Evolutionary conservation across 2,113 vertebrate genomes (phyloP).

Genomic region (Rynchops niger): DNA sequence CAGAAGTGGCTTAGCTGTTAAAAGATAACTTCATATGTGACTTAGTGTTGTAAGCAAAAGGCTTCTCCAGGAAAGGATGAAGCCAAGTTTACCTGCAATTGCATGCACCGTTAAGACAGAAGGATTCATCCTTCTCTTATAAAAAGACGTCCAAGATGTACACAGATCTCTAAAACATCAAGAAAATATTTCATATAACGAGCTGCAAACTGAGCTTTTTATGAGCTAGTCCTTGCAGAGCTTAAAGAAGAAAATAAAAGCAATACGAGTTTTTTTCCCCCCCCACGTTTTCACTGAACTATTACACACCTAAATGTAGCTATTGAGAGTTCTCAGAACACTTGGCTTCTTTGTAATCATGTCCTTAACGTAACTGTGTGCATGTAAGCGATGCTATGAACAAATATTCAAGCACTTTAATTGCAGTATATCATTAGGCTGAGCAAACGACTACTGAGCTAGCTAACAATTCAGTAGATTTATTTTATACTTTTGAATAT

Average conservation of each 20-base stretch:
- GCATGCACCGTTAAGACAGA: fast-evolving
- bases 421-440: not conserved
- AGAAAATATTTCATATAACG: not conserved
- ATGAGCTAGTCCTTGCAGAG: not conserved
- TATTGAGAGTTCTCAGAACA: not conserved
- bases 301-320: not conserved
- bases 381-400: not conserved
- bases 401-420: not conserved
- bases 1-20: not conserved
- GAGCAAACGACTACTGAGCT: not conserved
- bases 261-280: not conserved
- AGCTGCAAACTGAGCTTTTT: not conserved
- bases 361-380: not conserved
- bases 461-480: not conserved
- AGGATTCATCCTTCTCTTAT: not conserved
- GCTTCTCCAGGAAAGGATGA: not conserved
- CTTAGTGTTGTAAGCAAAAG: not conserved
- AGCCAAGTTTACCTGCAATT: not conserved
- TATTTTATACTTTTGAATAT: not conserved
- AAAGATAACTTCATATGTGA: not conserved
- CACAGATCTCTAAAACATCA: not conserved
- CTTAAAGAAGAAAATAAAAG: not conserved
- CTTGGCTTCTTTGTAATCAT: not conserved
- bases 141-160: not conserved
- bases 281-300: not conserved